These are phyloP conservation scores for Enteromius thamalakanensis DNA, from an alignment of 2,797 vertebrate genomes.

Conservation along the genomic window DNA sequence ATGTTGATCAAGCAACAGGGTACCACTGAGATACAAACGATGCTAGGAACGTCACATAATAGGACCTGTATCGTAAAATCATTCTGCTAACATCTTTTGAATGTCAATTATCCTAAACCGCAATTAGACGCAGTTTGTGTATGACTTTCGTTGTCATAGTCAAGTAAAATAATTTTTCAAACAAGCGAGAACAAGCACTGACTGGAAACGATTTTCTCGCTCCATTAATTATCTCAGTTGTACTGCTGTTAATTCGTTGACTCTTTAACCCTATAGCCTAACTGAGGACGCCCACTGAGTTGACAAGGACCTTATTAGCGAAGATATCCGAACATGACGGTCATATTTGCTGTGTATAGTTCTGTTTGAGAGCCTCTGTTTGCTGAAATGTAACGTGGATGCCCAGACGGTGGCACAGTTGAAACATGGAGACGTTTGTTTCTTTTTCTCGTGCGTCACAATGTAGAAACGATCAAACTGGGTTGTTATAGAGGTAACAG, in stretches of 20 bases:
- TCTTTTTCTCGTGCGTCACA: neutral
- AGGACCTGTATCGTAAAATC: neutral
- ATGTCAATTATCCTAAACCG: neutral
- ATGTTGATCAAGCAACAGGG: neutral
- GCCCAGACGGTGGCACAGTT: neutral
- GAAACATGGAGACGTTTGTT: neutral
- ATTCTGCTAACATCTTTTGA: neutral
- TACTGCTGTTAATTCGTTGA: neutral
- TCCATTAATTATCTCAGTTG: neutral
- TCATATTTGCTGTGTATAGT: conserved; percentile 2
- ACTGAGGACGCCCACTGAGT: neutral
- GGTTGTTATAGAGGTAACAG: neutral
- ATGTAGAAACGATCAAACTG: conserved; percentile 17
- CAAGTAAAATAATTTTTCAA: neutral
- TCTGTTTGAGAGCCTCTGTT: conserved; percentile 29
- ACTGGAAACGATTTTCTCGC: neutral
- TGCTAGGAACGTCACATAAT: neutral
- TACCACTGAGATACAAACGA: neutral
- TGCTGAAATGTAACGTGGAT: conserved; percentile 23
- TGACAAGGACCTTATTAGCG: neutral
- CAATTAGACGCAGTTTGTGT: neutral
- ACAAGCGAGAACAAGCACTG: neutral
- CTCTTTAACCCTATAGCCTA: neutral
- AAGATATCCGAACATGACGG: neutral
- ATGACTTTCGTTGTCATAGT: neutral